A percentile compares a stretch with the other conserved stretches of the same genome.
phyloP scores from a whole-genome alignment of 2,888 invertebrate genomes.

The Stomorhina lunata region DNA sequence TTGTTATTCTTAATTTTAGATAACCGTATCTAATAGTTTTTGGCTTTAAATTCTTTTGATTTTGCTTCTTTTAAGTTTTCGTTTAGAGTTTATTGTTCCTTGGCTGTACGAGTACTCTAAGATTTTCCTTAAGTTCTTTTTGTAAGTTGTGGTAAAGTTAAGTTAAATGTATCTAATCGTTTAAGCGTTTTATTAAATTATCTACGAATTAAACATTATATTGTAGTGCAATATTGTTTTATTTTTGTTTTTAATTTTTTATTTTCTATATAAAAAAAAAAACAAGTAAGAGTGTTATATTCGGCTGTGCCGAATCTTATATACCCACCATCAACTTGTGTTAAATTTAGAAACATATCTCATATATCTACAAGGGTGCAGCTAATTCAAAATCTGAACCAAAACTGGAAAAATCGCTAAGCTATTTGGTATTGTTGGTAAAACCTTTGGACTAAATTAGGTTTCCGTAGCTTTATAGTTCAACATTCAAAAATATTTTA shows the following conservation, averaged over 20 bases:
- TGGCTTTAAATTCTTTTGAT: constrained; percentile 36
- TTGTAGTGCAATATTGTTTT: constrained; percentile 32
- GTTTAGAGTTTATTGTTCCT: not conserved
- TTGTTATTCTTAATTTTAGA: constrained; percentile 43
- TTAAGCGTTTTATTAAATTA: constrained; percentile 78
- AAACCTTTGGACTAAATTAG: no score
- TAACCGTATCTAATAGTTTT: constrained; percentile 62
- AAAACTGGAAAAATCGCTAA: no score
- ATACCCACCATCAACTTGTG: no score
- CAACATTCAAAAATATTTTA: no score
- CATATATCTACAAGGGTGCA: no score
- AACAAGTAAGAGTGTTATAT: no score
- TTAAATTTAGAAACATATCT: no score
- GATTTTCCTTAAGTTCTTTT: constrained; percentile 40
- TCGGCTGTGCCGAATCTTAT: no score
- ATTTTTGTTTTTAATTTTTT: not conserved
- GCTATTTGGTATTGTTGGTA: no score
- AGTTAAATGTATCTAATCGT: constrained; percentile 75
- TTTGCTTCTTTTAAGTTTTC: not conserved
- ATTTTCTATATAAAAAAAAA: no score
- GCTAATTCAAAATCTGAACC: no score
- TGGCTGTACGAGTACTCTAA: not conserved
- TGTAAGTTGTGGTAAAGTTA: constrained; percentile 52
- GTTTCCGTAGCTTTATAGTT: no score
- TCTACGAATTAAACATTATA: constrained; percentile 68